Evolutionary conservation across 2,113 vertebrate genomes (phyloP), one percentile per base, ranked within the genome.

Genomic region (Cettia cetti): DNA sequence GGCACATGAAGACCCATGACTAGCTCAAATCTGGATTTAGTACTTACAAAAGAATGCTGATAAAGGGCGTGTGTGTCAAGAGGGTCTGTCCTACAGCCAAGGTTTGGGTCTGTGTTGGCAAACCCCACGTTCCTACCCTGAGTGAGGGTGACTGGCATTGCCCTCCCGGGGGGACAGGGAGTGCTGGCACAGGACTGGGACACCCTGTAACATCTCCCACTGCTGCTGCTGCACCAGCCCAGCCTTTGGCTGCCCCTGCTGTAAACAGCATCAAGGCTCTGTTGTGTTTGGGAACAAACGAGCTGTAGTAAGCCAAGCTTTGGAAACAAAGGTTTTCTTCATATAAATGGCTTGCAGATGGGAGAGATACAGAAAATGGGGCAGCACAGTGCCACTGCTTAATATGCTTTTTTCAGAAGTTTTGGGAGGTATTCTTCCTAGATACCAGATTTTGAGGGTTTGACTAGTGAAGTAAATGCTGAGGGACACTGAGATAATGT

Each of bases 291-390:
- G 69, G 69, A 92, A 92, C 92, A 96, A 96, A 90, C 13, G 76
- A 57, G 88, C 94, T 83, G 84, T 35, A 87, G 45, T 50, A 27
- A 93, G 71, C 74, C 26, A 19, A 64, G 82, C 76, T 90, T 56
- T 78, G 81, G 88, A 84, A 92, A 96, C 88, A 81, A 94, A 81
- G 64, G 9, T 71, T 90, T 94, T 75, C 90, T 94, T 96, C 64
- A 89, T 82, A 17, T 9, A 60, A 68, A 54, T 37, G 40, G 35
- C 49, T 93, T 71, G 31, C 85, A 95, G 93, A 94, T 93, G 85
- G 64, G 71, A 82, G 79, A n/a, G 75, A 78, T 8, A 68, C 5
- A 77, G 82, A 83, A 86, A 77, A 71, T 11, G 31, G 37, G 44
- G 17, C 20, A 60, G 74, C 72, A 80, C 59, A 74, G 64, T 52